Conservation (phyloP, 2,113 vertebrate species). For the Sylvietta virens region DNA sequence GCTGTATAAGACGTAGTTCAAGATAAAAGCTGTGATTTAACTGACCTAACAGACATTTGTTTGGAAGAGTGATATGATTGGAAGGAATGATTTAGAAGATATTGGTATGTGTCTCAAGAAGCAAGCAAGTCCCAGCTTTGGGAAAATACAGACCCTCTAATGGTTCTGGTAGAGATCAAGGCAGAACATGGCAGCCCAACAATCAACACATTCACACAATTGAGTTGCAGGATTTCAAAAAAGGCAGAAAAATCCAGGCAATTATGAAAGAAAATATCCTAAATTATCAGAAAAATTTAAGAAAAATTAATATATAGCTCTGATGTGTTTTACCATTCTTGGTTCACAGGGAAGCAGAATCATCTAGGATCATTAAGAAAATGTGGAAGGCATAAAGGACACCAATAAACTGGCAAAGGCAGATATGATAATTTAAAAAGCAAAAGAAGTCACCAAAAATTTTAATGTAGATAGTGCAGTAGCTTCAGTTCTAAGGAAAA, state of each 20-base stretch:
- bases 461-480: neutral
- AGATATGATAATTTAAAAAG: neutral
- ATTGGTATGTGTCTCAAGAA: neutral
- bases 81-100: neutral
- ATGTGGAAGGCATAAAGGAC: neutral
- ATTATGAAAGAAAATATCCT: neutral
- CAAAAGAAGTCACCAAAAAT: neutral
- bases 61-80: neutral
- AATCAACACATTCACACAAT: neutral
- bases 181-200: fast-evolving
- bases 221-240: neutral
- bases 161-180: neutral
- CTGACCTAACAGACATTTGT: neutral
- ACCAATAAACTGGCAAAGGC: neutral
- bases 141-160: neutral
- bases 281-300: neutral
- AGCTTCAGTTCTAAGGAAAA: neutral
- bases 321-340: neutral
- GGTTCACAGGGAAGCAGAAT: neutral
- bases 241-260: neutral
- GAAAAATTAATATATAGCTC: neutral
- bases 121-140: neutral
- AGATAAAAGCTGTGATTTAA: neutral
- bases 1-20: neutral
- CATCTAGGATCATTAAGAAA: neutral